Percentiles rank a stretch among this genome's conserved stretches.
Evolutionary conservation across 2,888 invertebrate genomes (phyloP).

Genomic region (Polydrusus cervinus): DNA sequence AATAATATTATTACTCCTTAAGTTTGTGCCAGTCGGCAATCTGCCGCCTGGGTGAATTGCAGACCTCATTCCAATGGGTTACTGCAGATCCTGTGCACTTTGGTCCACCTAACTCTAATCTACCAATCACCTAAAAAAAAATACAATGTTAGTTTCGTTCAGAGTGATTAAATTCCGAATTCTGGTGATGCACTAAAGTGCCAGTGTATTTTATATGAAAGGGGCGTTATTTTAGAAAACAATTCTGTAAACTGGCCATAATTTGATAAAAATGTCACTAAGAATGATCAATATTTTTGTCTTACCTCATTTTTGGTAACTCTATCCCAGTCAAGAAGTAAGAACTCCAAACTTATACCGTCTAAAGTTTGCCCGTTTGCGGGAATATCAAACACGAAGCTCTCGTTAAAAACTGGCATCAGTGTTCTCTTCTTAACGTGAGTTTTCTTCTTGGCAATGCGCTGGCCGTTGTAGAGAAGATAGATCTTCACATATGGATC

Average conservation of each 20-base stretch:
- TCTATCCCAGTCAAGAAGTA: slow-evolving; percentile 96
- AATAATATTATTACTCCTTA: slow-evolving; percentile 79
- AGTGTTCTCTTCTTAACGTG: slow-evolving; percentile 98
- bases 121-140: slow-evolving; percentile 88
- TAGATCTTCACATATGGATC: slow-evolving; percentile 99
- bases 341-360: slow-evolving; percentile 89
- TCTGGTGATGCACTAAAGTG: too few species aligned
- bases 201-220: too few species aligned
- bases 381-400: slow-evolving; percentile 97
- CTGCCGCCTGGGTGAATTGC: slow-evolving; percentile 96
- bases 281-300: too few species aligned
- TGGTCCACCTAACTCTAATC: slow-evolving; percentile 91
- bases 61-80: slow-evolving; percentile 98
- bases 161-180: too few species aligned
- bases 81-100: slow-evolving; percentile 87
- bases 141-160: neutral
- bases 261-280: too few species aligned
- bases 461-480: slow-evolving; percentile 96
- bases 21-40: slow-evolving; percentile 99
- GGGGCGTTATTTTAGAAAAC: too few species aligned
- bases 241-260: too few species aligned
- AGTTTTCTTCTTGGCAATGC: slow-evolving; percentile 99
- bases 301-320: slow-evolving; percentile 97
- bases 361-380: slow-evolving; percentile 84
- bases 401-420: slow-evolving; percentile 99